Conservation (phyloP, 2,113 vertebrate genomes). For the Rhinopomastus cyanomelas region DNA sequence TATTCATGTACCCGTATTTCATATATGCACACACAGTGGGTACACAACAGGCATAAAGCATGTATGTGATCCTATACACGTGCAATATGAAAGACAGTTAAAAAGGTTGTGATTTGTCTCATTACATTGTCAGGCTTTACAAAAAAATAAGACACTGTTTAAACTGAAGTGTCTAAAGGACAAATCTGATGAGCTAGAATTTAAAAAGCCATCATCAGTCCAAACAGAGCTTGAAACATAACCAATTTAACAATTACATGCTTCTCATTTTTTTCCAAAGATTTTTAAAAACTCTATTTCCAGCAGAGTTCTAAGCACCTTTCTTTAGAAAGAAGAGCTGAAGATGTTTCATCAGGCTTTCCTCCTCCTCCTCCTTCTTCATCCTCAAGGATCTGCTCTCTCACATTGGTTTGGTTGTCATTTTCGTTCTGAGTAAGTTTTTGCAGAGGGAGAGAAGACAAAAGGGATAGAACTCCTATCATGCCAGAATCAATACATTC, state of each 20-base stretch:
- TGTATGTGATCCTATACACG: fast-evolving
- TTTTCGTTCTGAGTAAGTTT: conserved; percentile 75
- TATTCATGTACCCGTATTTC: neutral
- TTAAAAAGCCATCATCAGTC: neutral
- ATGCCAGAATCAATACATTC: conserved; percentile 67
- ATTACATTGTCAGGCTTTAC: neutral
- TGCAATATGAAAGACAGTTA: neutral
- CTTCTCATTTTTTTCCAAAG: neutral
- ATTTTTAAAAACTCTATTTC: neutral
- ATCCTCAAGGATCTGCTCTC: conserved; percentile 43
- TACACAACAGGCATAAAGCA: neutral
- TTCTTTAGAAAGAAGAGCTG: conserved; percentile 78
- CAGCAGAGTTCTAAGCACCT: conserved; percentile 75
- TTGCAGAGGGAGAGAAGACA: conserved; percentile 84
- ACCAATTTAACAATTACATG: neutral
- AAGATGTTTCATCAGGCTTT: conserved; percentile 57
- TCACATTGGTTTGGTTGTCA: conserved; percentile 42
- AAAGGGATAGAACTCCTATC: conserved; percentile 88
- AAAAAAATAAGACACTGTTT: neutral
- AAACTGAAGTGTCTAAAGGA: neutral
- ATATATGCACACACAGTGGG: neutral
- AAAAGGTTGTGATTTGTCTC: neutral
- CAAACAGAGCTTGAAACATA: neutral
- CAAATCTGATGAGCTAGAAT: neutral
- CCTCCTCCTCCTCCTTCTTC: conserved; percentile 58